Evolutionary conservation across 2,113 vertebrate species (phyloP).

Genomic region (Larimichthys crocea): DNA sequence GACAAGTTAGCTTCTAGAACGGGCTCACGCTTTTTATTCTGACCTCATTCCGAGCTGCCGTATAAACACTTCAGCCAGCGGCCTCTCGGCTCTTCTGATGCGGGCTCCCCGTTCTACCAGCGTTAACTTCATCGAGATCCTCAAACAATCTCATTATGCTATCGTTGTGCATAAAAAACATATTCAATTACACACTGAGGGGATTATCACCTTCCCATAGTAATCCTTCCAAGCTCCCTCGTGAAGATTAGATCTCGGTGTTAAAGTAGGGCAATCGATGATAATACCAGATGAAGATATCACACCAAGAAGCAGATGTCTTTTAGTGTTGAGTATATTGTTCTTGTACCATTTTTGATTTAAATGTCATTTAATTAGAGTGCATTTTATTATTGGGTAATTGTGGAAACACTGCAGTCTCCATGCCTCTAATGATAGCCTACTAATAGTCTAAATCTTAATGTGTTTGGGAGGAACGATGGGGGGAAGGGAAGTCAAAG

Average conservation of each 20-base stretch:
- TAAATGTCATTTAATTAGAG: constrained; percentile 22
- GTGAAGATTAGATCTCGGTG: constrained; percentile 51
- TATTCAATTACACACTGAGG: constrained; percentile 57
- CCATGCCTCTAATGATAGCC: background rate
- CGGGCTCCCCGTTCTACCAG: background rate
- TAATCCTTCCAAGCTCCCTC: constrained; percentile 48
- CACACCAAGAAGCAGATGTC: constrained; percentile 14
- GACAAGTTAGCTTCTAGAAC: constrained; percentile 4
- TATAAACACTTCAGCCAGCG: background rate
- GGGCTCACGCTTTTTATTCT: constrained; percentile 7
- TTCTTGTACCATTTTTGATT: constrained; percentile 24
- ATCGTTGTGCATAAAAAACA: constrained; percentile 29
- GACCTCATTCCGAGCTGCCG: constrained; percentile 6
- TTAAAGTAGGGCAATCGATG: constrained; percentile 50
- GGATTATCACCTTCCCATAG: constrained; percentile 58
- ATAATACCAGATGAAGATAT: constrained; percentile 32
- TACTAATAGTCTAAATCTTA: constrained; percentile 29
- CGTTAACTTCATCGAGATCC: constrained; percentile 43
- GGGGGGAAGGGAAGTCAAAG: constrained; percentile 23
- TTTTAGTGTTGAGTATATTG: background rate
- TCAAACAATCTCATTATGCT: constrained; percentile 51
- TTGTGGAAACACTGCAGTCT: constrained; percentile 9
- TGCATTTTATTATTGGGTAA: background rate
- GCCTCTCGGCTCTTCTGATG: constrained; percentile 4
- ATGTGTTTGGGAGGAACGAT: background rate